Percentiles rank a stretch among this genome's conserved stretches.
Evolutionary conservation across 2,888 invertebrate species (phyloP).

Genomic region (Stenodera caucasica): DNA sequence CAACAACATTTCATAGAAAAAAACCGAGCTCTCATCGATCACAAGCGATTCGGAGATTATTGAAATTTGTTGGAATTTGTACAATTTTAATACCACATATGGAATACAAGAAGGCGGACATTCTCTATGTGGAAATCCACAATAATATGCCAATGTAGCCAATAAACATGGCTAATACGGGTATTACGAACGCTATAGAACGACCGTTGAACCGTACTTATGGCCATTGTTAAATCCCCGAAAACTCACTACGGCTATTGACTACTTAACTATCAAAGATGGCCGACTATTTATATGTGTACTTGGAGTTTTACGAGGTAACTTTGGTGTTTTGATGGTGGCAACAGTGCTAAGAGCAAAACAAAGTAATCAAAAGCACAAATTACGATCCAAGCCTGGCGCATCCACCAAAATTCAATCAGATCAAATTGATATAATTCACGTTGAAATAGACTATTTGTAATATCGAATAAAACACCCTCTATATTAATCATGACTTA

Average conservation of each 20-base stretch:
- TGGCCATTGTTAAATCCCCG: slow-evolving; percentile 19
- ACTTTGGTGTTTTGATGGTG: neutral
- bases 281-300: neutral
- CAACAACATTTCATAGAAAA: neutral
- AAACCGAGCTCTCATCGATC: neutral
- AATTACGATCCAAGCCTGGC: neutral
- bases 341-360: neutral
- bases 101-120: slow-evolving; percentile 32
- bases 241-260: neutral
- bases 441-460: too few species aligned
- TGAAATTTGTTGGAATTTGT: neutral
- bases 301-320: too few species aligned
- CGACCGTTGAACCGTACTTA: slow-evolving; percentile 35
- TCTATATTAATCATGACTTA: too few species aligned
- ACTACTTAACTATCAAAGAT: neutral
- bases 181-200: slow-evolving; percentile 34
- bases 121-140: slow-evolving; percentile 30
- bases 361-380: neutral
- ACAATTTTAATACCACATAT: slow-evolving; percentile 21
- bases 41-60: too few species aligned
- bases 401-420: neutral
- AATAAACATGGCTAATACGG: slow-evolving; percentile 36
- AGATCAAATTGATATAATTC: too few species aligned
- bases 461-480: too few species aligned
- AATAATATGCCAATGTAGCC: slow-evolving; percentile 29